phyloP scores from a whole-genome alignment of 2,888 invertebrate species.

The Campoplex capitator region DNA sequence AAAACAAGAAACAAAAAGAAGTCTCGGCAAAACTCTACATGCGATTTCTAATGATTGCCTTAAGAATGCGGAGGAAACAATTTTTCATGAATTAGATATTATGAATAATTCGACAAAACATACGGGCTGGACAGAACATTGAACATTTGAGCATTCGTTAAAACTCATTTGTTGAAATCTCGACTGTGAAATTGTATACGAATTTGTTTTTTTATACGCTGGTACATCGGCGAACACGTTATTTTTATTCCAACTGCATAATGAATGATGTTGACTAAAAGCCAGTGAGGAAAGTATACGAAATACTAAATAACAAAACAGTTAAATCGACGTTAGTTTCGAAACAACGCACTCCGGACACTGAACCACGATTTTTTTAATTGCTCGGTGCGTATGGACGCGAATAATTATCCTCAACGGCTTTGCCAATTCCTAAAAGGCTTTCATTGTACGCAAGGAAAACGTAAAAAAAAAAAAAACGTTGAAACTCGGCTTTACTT shows the following conservation, averaged over 20 bases:
- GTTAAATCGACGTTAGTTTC: constrained; percentile 8
- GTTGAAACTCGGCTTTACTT: constrained; percentile 36
- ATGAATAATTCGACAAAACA: neutral
- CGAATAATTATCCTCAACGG: constrained; percentile 60
- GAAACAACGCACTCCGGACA: constrained; percentile 17
- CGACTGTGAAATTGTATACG: neutral
- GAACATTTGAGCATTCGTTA: too few species aligned
- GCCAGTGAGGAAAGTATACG: constrained; percentile 44
- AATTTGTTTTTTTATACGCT: neutral
- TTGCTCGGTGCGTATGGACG: constrained; percentile 53
- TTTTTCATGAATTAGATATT: neutral
- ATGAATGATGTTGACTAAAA: constrained; percentile 46
- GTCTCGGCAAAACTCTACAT: neutral
- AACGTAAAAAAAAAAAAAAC: constrained; percentile 32
- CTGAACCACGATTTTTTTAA: constrained; percentile 46
- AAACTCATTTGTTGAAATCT: too few species aligned
- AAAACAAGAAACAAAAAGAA: neutral
- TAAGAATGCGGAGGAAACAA: neutral
- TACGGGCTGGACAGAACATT: too few species aligned
- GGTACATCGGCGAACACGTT: constrained; percentile 5
- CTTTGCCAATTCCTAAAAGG: constrained; percentile 50
- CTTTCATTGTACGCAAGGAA: constrained; percentile 33
- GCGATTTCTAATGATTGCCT: neutral
- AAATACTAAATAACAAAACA: neutral
- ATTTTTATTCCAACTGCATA: constrained; percentile 53